A percentile compares a stretch with the other conserved stretches of the same genome.
phyloP scores from a whole-genome alignment of 2,797 vertebrate species.

The Pyrocephalus nanus region DNA sequence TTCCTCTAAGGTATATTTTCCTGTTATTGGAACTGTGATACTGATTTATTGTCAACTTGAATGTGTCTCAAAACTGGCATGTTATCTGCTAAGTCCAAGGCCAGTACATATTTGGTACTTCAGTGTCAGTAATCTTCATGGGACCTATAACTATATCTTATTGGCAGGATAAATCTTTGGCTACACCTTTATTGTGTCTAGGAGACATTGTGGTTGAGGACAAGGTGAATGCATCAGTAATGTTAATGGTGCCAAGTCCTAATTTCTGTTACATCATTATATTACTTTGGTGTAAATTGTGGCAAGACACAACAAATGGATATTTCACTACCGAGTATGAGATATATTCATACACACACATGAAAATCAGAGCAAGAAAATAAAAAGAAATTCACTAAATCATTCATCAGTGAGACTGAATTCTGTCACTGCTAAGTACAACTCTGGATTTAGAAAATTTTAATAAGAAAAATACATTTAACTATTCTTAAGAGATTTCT shows the following conservation, averaged over 20 bases:
- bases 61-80: conserved; percentile 64
- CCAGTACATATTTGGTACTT: conserved; percentile 59
- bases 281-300: neutral
- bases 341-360: neutral
- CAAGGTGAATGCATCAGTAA: neutral
- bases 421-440: neutral
- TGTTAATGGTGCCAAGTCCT: neutral
- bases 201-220: neutral
- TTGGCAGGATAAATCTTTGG: conserved; percentile 52
- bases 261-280: neutral
- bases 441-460: neutral
- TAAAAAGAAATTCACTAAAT: neutral
- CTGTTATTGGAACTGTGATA: conserved; percentile 55
- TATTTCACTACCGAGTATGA: neutral
- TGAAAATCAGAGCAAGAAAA: neutral
- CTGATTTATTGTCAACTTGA: conserved; percentile 68
- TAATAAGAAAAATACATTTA: neutral
- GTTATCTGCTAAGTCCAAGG: conserved; percentile 68
- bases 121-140: conserved; percentile 54
- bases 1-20: conserved; percentile 55
- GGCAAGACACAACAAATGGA: neutral
- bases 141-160: conserved; percentile 40
- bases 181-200: conserved; percentile 37
- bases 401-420: neutral
- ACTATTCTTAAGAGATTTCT: neutral